Conservation (phyloP, 2,113 vertebrate species). For the Triplophysa tibetana region DNA sequence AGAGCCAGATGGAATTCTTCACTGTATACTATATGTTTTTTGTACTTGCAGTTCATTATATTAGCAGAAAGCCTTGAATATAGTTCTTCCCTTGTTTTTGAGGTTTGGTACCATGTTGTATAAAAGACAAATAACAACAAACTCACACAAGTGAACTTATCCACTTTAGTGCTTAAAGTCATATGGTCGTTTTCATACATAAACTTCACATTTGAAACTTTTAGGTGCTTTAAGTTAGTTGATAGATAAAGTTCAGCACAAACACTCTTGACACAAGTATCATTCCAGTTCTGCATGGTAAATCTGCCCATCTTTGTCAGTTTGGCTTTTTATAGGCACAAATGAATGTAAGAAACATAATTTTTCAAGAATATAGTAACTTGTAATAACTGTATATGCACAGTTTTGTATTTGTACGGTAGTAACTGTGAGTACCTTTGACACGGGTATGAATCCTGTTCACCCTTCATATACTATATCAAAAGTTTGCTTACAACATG, state of each 20-base stretch:
- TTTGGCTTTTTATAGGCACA: conserved; percentile 47
- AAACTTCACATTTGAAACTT: conserved; percentile 34
- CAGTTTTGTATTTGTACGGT: conserved; percentile 6
- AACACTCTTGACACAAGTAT: conserved; percentile 22
- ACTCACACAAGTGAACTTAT: conserved; percentile 25
- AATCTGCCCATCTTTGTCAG: conserved; percentile 20
- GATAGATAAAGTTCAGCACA: conserved; percentile 5
- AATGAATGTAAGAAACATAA: conserved; percentile 2
- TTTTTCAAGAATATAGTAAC: neutral
- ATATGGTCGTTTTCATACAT: conserved; percentile 26
- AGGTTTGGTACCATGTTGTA: neutral
- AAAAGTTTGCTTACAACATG: conserved; percentile 6
- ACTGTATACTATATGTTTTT: neutral
- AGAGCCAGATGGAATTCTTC: neutral
- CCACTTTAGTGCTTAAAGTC: conserved; percentile 49
- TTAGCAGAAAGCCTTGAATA: neutral
- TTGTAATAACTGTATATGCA: neutral
- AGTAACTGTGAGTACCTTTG: neutral
- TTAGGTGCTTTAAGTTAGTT: conserved; percentile 18
- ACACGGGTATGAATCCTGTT: conserved; percentile 34
- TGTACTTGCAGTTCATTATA: neutral
- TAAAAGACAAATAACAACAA: neutral
- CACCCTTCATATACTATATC: conserved; percentile 7
- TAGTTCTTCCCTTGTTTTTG: neutral
- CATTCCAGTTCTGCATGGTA: conserved; percentile 23